Conservation (phyloP, 1,140 invertebrate genomes). For the Limonius californicus region DNA sequence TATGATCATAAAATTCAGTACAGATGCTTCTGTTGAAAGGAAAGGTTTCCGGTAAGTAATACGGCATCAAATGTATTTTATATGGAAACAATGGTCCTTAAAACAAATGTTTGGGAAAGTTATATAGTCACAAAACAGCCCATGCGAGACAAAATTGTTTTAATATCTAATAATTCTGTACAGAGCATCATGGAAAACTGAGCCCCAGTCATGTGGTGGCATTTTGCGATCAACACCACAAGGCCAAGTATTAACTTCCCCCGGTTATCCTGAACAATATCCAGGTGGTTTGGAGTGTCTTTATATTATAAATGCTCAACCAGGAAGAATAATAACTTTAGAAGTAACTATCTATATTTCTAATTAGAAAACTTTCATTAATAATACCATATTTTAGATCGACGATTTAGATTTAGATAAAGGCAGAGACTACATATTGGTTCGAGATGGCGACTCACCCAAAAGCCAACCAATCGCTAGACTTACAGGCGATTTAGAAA, state of each 20-base stretch:
- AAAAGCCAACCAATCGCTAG: conserved; percentile 78
- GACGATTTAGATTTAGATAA: conserved; percentile 86
- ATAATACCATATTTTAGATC: conserved; percentile 51
- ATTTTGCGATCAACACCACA: conserved; percentile 76
- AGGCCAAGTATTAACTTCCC: conserved; percentile 79
- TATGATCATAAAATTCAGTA: conserved; percentile 96
- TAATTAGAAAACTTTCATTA: too few species aligned
- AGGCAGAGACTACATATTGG: conserved; percentile 80
- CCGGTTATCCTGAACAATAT: conserved; percentile 88
- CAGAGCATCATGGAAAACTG: conserved; percentile 88
- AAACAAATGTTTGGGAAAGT: too few species aligned
- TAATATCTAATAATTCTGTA: too few species aligned
- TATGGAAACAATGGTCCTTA: too few species aligned
- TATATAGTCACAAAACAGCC: too few species aligned
- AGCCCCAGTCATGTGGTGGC: conserved; percentile 85
- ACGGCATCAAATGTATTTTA: too few species aligned
- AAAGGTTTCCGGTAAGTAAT: conserved; percentile 75
- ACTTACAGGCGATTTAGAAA: conserved; percentile 71
- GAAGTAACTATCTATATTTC: conserved; percentile 56
- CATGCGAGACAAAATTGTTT: too few species aligned
- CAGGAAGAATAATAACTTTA: conserved; percentile 81
- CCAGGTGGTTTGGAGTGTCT: conserved; percentile 92
- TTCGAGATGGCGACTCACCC: conserved; percentile 85
- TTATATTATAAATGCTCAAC: conserved; percentile 85
- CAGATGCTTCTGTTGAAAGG: conserved; percentile 88